Evolutionary conservation across 2,888 invertebrate species (phyloP).

Genomic region (Macrosiphum euphorbiae): DNA sequence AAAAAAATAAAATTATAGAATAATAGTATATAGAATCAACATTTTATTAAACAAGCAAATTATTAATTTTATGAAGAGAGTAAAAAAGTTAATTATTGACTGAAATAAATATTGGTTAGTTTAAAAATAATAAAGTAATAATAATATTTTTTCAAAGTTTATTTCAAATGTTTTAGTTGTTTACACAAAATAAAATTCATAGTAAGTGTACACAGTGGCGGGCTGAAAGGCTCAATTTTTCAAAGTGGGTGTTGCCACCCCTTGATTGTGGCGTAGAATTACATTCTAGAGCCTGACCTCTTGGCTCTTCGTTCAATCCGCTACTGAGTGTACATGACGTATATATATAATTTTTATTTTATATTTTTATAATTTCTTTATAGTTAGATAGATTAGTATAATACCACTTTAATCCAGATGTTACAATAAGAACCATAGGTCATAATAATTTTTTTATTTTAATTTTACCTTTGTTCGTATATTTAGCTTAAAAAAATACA

Average conservation of each 20-base stretch:
- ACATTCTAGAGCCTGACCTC: no score
- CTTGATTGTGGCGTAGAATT: no score
- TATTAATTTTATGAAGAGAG: neutral
- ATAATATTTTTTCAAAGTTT: neutral
- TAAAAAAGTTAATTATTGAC: neutral
- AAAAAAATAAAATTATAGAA: neutral
- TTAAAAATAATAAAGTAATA: neutral
- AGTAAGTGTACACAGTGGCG: neutral
- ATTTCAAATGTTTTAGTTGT: neutral
- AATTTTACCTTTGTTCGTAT: neutral
- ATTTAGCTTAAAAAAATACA: neutral
- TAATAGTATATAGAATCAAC: neutral
- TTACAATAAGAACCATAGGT: neutral
- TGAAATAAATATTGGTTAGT: neutral
- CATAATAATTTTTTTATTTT: neutral
- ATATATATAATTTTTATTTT: neutral
- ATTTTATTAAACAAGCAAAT: neutral
- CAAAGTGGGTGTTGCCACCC: no score
- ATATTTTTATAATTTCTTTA: neutral
- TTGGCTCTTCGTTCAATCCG: no score
- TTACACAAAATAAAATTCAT: neutral
- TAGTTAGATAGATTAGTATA: neutral
- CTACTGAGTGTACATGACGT: neutral
- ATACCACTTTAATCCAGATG: neutral
- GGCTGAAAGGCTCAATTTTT: no score